Evolutionary conservation across 2,888 invertebrate species (phyloP), one percentile per base, ranked within the genome.

Genomic region (Stomorhina lunata): DNA sequence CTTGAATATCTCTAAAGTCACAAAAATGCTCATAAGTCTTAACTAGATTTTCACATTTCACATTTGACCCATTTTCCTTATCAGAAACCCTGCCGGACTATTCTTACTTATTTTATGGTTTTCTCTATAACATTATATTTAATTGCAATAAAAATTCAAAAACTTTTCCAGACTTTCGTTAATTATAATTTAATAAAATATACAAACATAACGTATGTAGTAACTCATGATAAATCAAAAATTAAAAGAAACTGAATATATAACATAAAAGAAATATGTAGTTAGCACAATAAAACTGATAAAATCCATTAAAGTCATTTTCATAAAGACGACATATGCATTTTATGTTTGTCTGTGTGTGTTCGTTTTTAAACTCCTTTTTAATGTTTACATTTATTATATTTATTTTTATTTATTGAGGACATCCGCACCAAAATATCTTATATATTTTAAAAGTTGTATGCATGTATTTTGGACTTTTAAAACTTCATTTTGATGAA

Each of bases 251-350:
- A 34, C 22, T 7, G 3, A n/a, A 66, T 59, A 66, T 59, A 50
- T 57, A 79, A 66, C 29, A 34, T 29, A 61, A 32, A 76, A 72
- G 57, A 48, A 50, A 59, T 57, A 29, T 57, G 17, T 17, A 73
- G 59, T 72, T 50, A 72, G 59, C 55, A 34, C 17, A 65, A 59
- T 57, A 4, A 45, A 79, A 72, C 50, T 45, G 61, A 81, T 68
- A 55, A 81, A 81, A 81, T 73, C 81, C 81, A 81, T 81, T 81
- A 78, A 81, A 72, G 78, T 68, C 68, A 78, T 77, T 81, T 78
- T 68, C 68, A 50, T 72, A n/a, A n/a, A n/a, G n/a, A n/a, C n/a
- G 72, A 66, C 61, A 43, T 55, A 20, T 71, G 32, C 29, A 68
- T 75, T 73, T 55, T 17, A 50, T 61, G 45, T 15, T 27, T 57